Base-by-base conservation (phyloP, 2,113 vertebrate species). In the Herpetotheres cachinnans region DNA sequence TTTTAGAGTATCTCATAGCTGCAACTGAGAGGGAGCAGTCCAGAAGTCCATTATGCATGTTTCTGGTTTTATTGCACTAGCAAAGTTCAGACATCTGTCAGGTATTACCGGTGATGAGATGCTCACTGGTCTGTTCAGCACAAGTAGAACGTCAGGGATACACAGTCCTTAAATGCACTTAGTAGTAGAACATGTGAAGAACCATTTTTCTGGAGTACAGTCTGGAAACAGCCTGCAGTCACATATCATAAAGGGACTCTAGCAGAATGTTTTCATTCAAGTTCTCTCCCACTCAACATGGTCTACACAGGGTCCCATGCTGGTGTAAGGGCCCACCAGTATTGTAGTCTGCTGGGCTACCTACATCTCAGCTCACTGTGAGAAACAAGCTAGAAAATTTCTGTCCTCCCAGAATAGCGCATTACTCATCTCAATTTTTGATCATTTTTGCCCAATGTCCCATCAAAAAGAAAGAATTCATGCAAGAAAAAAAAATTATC, bases 11-110 rank as follows among this genome's bases (percentile, higher is more conserved):
- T 34, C 84, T 87, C 73, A 52, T 9, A 82, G 81, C 49, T 93
- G 54, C 58, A 73, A 46, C 62, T 82, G 44, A 85, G 32, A 86
- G 25, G 13, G 13, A 25, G 22, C 56, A 25, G 42, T 76, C 47
- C 77, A 85, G 34, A 82, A 87, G 44, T 24, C 66, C 46, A n/a
- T 61, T 58, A 76, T 22, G 16, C 16, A 15, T 49, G 22, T 82
- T 82, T 76, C 62, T 82, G 32, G 18, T n/a, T 93, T 90, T 77
- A 90, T 50, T 85, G 78, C 34, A 29, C 38, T 10, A 85, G 7
- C 25, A 82, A 93, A 40, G 50, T 84, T 95, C 86, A 89, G 52
- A 56, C 91, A 95, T 74, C 86, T 87, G 78, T 52, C 81, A 94
- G 81, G 52, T 82, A 67, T 56, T 78, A 34, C 13, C 42, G 40